phyloP scores from a whole-genome alignment of 2,113 vertebrate species.

The Mastomys coucha region DNA sequence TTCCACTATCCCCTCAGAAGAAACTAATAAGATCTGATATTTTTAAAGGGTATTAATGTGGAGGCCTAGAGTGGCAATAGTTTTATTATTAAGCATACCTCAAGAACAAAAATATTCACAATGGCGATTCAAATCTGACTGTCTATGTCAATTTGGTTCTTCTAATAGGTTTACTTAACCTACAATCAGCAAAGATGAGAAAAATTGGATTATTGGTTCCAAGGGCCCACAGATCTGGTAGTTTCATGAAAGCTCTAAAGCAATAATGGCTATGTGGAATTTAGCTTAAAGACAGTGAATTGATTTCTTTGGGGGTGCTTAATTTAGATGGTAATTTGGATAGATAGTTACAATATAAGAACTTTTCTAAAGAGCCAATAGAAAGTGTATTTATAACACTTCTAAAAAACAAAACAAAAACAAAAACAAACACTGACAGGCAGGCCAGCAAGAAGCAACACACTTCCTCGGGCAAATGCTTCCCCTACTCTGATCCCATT shows the following conservation, averaged over 20 bases:
- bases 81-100: slow-evolving; percentile 41
- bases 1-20: background rate
- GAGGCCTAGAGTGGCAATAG: slow-evolving; percentile 18
- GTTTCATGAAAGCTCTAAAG: slow-evolving; percentile 35
- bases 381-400: background rate
- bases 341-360: slow-evolving; percentile 50
- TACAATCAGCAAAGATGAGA: slow-evolving; percentile 26
- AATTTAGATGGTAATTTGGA: slow-evolving; percentile 62
- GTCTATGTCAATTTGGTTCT: slow-evolving; percentile 25
- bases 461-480: background rate
- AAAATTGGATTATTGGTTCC: slow-evolving; percentile 32
- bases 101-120: slow-evolving; percentile 28
- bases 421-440: slow-evolving; percentile 30
- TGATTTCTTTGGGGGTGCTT: slow-evolving; percentile 57
- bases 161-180: slow-evolving; percentile 30
- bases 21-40: background rate
- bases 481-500: background rate
- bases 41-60: background rate
- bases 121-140: background rate
- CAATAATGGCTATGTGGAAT: slow-evolving; percentile 32
- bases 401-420: background rate
- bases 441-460: background rate
- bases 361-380: background rate
- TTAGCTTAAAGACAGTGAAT: slow-evolving; percentile 20
- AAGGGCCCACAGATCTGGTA: background rate